Evolutionary conservation across 2,113 vertebrate species (phyloP).

Genomic region (Vulpes lagopus): DNA sequence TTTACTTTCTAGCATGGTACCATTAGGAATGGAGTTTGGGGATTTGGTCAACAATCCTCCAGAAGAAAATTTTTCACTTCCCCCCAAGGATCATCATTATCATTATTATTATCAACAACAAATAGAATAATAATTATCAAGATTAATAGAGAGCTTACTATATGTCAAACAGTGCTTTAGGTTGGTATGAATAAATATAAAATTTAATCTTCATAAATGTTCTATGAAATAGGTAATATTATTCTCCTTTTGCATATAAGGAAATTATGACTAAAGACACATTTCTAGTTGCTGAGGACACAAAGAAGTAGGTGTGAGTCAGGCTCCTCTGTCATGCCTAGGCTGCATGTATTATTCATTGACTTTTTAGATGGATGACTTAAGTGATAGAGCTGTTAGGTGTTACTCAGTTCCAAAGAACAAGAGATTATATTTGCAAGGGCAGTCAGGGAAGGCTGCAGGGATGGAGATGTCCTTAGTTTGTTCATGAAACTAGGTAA

Average conservation of each 20-base stretch:
- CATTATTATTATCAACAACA: neutral
- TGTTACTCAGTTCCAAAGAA: neutral
- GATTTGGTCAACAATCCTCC: neutral
- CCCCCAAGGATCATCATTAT: neutral
- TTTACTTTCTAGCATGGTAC: neutral
- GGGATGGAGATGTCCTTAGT: neutral
- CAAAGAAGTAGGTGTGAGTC: neutral
- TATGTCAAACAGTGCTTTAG: neutral
- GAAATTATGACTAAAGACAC: neutral
- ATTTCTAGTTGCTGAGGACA: neutral
- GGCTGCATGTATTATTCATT: neutral
- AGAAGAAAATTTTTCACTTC: neutral
- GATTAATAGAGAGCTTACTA: neutral
- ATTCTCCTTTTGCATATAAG: neutral
- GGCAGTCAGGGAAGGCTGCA: neutral
- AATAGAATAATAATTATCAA: neutral
- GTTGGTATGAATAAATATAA: neutral
- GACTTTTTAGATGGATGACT: neutral
- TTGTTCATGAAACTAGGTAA: neutral
- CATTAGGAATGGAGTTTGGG: neutral
- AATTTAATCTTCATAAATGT: neutral
- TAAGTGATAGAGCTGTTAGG: neutral
- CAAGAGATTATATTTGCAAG: neutral
- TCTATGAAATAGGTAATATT: neutral
- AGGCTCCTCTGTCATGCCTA: neutral